Conservation (phyloP, 1,140 invertebrate genomes). For the Zaprionus nigranus region DNA sequence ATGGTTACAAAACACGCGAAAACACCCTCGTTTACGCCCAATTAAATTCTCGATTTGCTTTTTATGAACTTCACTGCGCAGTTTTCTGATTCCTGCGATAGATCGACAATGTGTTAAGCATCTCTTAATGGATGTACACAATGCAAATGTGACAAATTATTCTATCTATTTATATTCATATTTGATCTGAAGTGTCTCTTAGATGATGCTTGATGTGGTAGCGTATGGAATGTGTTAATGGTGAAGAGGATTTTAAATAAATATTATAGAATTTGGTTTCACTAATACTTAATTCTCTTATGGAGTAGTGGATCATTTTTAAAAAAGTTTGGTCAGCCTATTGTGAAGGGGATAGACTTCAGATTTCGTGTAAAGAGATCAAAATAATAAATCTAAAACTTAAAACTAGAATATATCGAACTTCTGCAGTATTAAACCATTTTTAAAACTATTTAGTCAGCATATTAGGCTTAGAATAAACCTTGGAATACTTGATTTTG, state of each 20-base stretch:
- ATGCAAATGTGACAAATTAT: not conserved
- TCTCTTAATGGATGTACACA: not conserved
- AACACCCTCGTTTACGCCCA: constrained; percentile 81
- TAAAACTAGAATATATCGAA: too few species aligned
- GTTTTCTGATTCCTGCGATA: constrained; percentile 18
- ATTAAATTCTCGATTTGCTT: constrained; percentile 75
- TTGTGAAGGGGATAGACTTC: not conserved
- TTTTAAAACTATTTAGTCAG: not conserved
- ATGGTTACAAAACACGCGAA: constrained; percentile 63
- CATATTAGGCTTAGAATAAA: not conserved
- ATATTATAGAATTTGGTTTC: not conserved
- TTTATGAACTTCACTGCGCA: constrained; percentile 46
- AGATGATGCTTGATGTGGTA: not conserved
- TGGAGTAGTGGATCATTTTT: accelerated
- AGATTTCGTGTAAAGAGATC: not conserved
- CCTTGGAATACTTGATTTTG: not conserved
- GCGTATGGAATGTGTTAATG: not conserved
- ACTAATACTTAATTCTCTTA: not conserved
- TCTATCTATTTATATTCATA: not conserved
- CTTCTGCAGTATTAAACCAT: accelerated
- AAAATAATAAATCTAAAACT: too few species aligned
- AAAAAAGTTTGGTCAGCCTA: not conserved
- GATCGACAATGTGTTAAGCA: not conserved
- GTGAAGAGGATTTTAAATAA: too few species aligned
- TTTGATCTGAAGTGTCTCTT: not conserved